A percentile compares a stretch with the other conserved stretches of the same genome.
These are phyloP conservation scores for Centropristis striata DNA, from an alignment of 2,113 vertebrate species.

Conservation along the genomic window DNA sequence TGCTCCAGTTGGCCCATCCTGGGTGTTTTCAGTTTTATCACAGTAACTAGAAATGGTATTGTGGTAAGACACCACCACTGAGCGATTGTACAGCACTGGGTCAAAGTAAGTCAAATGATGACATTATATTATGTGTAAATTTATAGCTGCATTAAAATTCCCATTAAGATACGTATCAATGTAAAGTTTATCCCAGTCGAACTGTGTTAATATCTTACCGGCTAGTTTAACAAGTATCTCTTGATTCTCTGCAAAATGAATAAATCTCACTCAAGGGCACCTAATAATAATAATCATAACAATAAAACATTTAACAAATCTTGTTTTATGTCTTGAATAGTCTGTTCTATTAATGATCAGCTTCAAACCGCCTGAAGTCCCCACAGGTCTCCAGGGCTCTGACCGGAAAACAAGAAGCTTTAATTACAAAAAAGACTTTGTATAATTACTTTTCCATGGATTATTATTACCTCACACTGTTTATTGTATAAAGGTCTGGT, in stretches of 20 bases:
- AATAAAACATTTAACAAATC: not conserved
- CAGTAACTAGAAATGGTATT: no score
- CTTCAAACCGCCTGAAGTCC: not conserved
- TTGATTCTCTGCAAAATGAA: not conserved
- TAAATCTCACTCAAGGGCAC: not conserved
- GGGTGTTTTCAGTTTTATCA: no score
- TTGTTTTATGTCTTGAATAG: not conserved
- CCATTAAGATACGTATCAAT: not conserved
- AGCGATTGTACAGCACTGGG: no score
- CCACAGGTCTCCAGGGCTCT: not conserved
- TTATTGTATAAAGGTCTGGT: not conserved
- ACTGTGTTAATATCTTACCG: not conserved
- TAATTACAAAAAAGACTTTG: not conserved
- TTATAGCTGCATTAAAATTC: not conserved
- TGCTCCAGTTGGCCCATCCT: no score
- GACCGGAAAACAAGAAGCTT: not conserved
- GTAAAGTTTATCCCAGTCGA: not conserved
- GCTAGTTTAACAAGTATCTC: not conserved
- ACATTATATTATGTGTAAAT: not conserved
- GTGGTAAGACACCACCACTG: no score
- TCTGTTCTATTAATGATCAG: not conserved
- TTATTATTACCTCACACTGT: not conserved
- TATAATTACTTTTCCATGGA: not conserved
- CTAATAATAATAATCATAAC: not conserved
- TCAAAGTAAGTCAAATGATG: no score